A percentile compares a stretch with the other conserved stretches of the same genome.
Conservation (phyloP, 2,113 vertebrate genomes). For the Lethenteron reissneri region DNA sequence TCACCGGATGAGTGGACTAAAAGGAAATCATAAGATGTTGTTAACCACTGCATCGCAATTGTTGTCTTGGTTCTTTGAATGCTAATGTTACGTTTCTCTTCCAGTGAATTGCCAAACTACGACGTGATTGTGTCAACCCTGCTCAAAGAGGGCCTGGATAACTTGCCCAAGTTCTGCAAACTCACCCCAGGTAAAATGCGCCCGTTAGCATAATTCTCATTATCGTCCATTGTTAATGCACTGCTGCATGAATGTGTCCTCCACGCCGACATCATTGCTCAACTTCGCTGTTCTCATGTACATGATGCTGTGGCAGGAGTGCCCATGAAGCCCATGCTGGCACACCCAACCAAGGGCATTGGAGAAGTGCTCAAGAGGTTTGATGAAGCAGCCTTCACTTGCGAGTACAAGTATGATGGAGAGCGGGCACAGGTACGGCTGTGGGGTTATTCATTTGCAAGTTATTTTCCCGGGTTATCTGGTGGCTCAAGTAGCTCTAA, state of each 20-base stretch:
- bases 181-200: slow-evolving; percentile 49
- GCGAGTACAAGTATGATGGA: slow-evolving; percentile 75
- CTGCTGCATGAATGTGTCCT: neutral
- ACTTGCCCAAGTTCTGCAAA: slow-evolving; percentile 45
- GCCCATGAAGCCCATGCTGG: slow-evolving; percentile 60
- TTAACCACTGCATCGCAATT: too few species aligned
- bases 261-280: too few species aligned
- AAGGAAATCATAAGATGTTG: too few species aligned
- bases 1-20: too few species aligned
- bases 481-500: too few species aligned
- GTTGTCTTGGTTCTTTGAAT: too few species aligned
- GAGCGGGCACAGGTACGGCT: slow-evolving; percentile 49
- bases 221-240: neutral
- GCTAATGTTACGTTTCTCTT: neutral
- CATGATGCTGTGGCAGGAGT: slow-evolving; percentile 22
- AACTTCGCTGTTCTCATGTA: too few species aligned
- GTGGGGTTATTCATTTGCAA: too few species aligned
- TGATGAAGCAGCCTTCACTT: slow-evolving; percentile 56
- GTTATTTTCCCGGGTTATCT: too few species aligned
- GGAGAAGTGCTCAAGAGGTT: slow-evolving; percentile 56
- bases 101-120: slow-evolving; percentile 61
- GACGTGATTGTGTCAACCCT: slow-evolving; percentile 41
- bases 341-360: slow-evolving; percentile 59
- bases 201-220: neutral
- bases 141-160: slow-evolving; percentile 45